Base-by-base conservation (phyloP, 2,888 invertebrate species). In the Eutolmus rufibarbis region DNA sequence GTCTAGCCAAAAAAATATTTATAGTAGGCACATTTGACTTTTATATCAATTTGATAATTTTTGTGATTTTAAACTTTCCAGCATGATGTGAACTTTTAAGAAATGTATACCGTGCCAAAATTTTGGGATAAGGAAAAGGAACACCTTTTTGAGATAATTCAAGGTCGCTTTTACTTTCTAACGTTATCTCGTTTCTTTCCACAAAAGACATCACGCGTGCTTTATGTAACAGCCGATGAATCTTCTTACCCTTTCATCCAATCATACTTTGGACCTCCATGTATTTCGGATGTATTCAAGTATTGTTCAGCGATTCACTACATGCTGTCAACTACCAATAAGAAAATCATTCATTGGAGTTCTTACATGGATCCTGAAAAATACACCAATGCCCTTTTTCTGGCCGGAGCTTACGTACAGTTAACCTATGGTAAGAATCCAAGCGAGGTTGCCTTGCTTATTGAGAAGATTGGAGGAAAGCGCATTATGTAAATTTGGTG, bases 241-340 rank as follows among this genome's bases (percentile, higher is more conserved):
- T 81, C 81, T 28, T 31, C 46, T 8, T 81, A 57, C 16, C 81
- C 81, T 93, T 97, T 97, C 91, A 97, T 96, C 92, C 97, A 97
- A 92, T 95, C 95, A 34, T 98, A 98, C 92, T 98, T 98, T 93
- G 98, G 98, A 4, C 98, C 98, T 0, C 93, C 97, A 89, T 98
- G 97, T 93, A 93, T 98, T 89, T 96, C 96, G 2, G 96, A 96
- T 94, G 93, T 98, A 46, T 97, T 96, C 92, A 95, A 96, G 91
- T 97, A 97, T 92, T 97, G 97, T 92, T 94, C 94, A 90, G 95
- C 96, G 91, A 92, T 97, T 87, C 96, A 96, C 90, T 95, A 95
- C 88, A 97, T 96, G 92, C 91, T 97, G 78, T 95, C 95, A 92
- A 92, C 92, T 84, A 94, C 94, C 89, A 94, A 95, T 74, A 93